These are phyloP conservation scores for Linnaemya vulpina DNA, from an alignment of 2,888 invertebrate genomes.

Conservation along the genomic window DNA sequence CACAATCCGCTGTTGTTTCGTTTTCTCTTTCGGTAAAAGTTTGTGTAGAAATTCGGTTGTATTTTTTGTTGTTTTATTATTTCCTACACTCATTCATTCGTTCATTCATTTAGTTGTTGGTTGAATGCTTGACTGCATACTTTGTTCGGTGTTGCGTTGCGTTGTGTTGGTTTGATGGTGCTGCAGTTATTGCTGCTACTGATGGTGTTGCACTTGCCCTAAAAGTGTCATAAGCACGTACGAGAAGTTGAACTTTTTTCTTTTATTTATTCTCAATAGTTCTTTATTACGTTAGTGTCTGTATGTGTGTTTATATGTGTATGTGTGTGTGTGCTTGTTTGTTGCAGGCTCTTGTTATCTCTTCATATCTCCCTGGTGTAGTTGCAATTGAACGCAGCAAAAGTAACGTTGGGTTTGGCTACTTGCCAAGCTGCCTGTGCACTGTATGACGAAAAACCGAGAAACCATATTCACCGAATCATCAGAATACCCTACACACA, in stretches of 20 bases:
- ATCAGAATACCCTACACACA: constrained; percentile 1
- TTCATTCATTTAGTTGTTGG: constrained; percentile 50
- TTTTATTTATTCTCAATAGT: constrained; percentile 42
- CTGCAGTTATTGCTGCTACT: constrained; percentile 36
- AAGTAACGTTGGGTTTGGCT: constrained; percentile 60
- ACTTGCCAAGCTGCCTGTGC: constrained; percentile 53
- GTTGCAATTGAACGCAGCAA: constrained; percentile 42
- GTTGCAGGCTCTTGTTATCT: constrained; percentile 8
- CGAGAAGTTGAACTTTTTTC: constrained; percentile 56
- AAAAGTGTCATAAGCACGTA: constrained; percentile 72
- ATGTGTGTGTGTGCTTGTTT: constrained; percentile 2
- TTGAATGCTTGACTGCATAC: constrained; percentile 41
- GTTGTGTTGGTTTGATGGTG: constrained; percentile 17
- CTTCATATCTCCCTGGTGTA: constrained; percentile 1
- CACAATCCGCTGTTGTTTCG: not conserved
- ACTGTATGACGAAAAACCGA: not conserved
- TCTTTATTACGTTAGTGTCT: constrained; percentile 13
- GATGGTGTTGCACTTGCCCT: constrained; percentile 69
- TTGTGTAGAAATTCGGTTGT: constrained; percentile 30
- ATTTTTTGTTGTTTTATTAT: not conserved
- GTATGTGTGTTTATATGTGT: not conserved
- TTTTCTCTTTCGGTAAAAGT: not conserved
- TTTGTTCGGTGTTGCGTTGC: constrained; percentile 14
- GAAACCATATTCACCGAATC: constrained; percentile 33
- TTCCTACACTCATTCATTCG: not conserved